Evolutionary conservation across 2,797 vertebrate species (phyloP).

Genomic region (Synanceia verrucosa): DNA sequence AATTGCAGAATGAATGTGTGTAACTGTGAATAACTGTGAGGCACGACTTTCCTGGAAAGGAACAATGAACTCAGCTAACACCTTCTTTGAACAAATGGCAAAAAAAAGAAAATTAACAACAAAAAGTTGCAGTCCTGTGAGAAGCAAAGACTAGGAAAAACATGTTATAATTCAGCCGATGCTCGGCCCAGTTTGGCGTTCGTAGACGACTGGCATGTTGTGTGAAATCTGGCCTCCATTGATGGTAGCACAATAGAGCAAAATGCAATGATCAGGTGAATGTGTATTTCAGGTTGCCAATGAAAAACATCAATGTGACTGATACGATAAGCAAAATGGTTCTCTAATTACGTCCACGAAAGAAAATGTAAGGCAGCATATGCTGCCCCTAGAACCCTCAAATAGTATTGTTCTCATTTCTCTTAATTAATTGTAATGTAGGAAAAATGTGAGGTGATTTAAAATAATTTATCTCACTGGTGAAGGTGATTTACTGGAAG

Average conservation of each 20-base stretch:
- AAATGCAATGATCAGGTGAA: neutral
- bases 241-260: neutral
- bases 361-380: neutral
- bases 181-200: neutral
- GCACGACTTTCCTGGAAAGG: slow-evolving; percentile 21
- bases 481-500: neutral
- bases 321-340: neutral
- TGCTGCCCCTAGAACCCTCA: neutral
- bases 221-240: neutral
- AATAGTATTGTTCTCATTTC: neutral
- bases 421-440: neutral
- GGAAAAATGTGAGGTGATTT: neutral
- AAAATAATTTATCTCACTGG: slow-evolving; percentile 1
- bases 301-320: neutral
- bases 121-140: neutral
- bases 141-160: neutral
- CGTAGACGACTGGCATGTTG: neutral
- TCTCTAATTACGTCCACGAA: neutral
- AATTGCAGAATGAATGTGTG: neutral
- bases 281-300: neutral
- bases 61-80: slow-evolving; percentile 11
- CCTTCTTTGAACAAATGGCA: neutral
- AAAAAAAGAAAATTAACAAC: neutral
- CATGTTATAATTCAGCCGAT: neutral
- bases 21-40: slow-evolving; percentile 34